A percentile compares a stretch with the other conserved stretches of the same genome.
Conservation (phyloP, 1,140 invertebrate species). For the Lysiphlebus fabarum region DNA sequence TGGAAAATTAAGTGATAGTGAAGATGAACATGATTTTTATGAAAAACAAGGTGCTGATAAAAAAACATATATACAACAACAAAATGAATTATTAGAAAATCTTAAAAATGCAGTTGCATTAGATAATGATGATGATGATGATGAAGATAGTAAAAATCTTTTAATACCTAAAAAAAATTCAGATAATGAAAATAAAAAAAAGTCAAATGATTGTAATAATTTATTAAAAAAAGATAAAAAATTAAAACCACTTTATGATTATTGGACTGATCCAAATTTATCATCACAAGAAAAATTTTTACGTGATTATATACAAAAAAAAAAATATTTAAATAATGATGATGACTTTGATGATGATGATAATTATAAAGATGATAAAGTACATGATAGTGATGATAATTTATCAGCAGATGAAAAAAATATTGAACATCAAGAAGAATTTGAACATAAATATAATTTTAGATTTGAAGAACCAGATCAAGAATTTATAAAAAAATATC, state of each 20-base stretch:
- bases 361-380: conserved; percentile 68
- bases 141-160: conserved; percentile 59
- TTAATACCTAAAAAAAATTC: conserved; percentile 61
- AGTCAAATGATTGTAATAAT: conserved; percentile 71
- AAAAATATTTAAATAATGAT: conserved; percentile 67
- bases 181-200: conserved; percentile 60
- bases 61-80: conserved; percentile 67
- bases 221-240: conserved; percentile 75
- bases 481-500: conserved; percentile 85
- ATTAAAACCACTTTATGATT: conserved; percentile 74
- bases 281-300: conserved; percentile 84
- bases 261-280: conserved; percentile 80
- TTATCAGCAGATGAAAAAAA: conserved; percentile 79
- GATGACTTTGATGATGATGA: conserved; percentile 59
- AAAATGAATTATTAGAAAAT: conserved; percentile 66
- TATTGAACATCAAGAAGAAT: conserved; percentile 80
- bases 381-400: conserved; percentile 66
- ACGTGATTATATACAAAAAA: conserved; percentile 89
- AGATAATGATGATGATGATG: conserved; percentile 55
- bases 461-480: conserved; percentile 94
- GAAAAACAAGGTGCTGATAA: conserved; percentile 31
- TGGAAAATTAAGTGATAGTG: conserved; percentile 61
- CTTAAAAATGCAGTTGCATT: conserved; percentile 58
- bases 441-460: conserved; percentile 95
- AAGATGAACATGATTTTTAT: conserved; percentile 45